These are phyloP conservation scores for Trematomus loennbergii DNA, from an alignment of 2,113 vertebrate species.

Conservation along the genomic window DNA sequence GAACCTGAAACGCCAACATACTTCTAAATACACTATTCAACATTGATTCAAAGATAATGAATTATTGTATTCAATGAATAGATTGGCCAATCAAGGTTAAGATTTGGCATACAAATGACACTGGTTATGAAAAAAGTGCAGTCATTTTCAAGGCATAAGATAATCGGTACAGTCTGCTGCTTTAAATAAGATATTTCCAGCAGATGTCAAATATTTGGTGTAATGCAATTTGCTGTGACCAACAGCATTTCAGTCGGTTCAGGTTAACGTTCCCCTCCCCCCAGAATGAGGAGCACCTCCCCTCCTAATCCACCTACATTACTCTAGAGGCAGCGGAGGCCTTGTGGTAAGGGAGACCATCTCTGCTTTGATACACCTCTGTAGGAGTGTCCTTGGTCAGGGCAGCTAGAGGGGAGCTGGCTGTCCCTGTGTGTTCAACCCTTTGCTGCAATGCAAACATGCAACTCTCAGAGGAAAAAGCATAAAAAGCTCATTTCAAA, in stretches of 20 bases:
- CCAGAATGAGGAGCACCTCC: not conserved
- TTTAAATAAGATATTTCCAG: conserved; percentile 17
- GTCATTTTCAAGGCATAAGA: conserved; percentile 14
- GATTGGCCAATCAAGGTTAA: conserved; percentile 19
- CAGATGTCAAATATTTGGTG: conserved; percentile 16
- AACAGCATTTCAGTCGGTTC: conserved; percentile 1
- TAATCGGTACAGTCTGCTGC: conserved; percentile 27
- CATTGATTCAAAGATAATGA: conserved; percentile 3
- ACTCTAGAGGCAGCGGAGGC: conserved; percentile 38
- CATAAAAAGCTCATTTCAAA: conserved; percentile 36
- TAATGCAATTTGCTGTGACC: conserved; percentile 19
- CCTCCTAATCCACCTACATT: conserved; percentile 27
- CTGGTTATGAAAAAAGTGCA: conserved; percentile 6
- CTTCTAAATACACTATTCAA: conserved; percentile 1
- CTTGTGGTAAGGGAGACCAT: conserved; percentile 39
- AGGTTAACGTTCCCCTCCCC: conserved; percentile 11
- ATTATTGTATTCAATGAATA: conserved; percentile 1
- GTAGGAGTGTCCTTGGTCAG: conserved; percentile 60
- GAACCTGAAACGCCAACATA: not conserved
- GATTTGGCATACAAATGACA: conserved; percentile 18
- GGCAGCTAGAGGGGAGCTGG: conserved; percentile 50
- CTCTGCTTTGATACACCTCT: conserved; percentile 59
- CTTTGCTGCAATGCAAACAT: conserved; percentile 57
- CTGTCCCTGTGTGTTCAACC: conserved; percentile 44
- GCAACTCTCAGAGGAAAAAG: conserved; percentile 34